These are phyloP conservation scores for Automeris io DNA, from an alignment of 2,888 invertebrate genomes.

Conservation along the genomic window DNA sequence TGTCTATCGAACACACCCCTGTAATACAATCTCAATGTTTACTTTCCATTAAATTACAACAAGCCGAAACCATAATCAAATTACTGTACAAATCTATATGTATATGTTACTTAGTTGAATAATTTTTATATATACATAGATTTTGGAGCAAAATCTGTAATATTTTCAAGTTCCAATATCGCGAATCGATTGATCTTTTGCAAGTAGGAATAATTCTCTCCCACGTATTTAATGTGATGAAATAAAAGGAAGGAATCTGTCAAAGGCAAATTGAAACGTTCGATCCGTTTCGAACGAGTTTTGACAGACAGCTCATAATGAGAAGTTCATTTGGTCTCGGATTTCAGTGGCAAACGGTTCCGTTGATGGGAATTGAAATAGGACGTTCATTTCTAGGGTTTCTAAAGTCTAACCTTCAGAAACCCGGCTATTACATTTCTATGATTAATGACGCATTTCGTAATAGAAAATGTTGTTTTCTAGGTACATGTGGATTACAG, in stretches of 20 bases:
- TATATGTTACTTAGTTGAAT: too few species aligned
- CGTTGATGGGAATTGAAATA: conserved; percentile 32
- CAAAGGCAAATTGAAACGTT: conserved; percentile 30
- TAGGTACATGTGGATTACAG: too few species aligned
- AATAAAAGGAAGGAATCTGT: conserved; percentile 35
- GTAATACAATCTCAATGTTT: conserved; percentile 36
- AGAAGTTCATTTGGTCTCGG: conserved; percentile 32
- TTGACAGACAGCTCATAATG: conserved; percentile 34
- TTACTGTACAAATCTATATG: too few species aligned
- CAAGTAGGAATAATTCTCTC: too few species aligned
- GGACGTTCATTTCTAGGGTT: conserved; percentile 22
- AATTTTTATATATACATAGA: too few species aligned
- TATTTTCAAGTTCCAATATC: too few species aligned
- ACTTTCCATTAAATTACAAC: conserved; percentile 8
- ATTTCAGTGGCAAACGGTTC: conserved; percentile 30
- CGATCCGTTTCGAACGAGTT: conserved; percentile 27
- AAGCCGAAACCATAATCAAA: not conserved
- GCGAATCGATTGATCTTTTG: too few species aligned
- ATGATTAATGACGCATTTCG: too few species aligned
- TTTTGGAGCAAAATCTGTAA: too few species aligned
- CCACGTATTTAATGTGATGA: conserved; percentile 3
- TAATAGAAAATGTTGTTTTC: too few species aligned
- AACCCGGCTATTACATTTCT: too few species aligned
- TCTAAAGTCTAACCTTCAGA: conserved; percentile 21
- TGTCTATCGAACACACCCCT: conserved; percentile 92